These are phyloP conservation scores for Cervus canadensis DNA, from an alignment of 2,113 vertebrate genomes.

Conservation along the genomic window DNA sequence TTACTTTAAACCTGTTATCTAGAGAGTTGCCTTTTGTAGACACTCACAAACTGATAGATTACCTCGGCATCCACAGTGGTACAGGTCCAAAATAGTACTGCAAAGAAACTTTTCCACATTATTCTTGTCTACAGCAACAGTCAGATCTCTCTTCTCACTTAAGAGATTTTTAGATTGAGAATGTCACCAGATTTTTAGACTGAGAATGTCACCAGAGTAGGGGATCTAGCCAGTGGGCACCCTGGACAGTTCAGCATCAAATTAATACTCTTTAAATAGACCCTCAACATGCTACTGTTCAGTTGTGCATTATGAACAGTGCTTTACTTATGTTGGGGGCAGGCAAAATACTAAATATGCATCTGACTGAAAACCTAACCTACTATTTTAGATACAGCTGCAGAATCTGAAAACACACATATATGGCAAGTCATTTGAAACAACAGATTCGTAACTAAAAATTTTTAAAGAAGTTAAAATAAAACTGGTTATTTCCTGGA, in stretches of 20 bases:
- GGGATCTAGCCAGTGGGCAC: constrained; percentile 8
- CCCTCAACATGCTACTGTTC: background rate
- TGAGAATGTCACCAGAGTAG: constrained; percentile 43
- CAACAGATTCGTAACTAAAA: constrained; percentile 30
- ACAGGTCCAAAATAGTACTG: constrained; percentile 72
- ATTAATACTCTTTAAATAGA: constrained; percentile 47
- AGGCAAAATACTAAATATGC: constrained; percentile 29
- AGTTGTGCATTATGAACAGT: background rate
- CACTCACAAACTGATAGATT: constrained; percentile 92
- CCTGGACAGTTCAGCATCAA: background rate
- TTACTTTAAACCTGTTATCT: constrained; percentile 92
- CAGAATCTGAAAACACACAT: constrained; percentile 8
- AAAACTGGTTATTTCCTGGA: background rate
- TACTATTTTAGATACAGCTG: background rate
- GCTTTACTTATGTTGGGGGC: background rate
- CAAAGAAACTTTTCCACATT: constrained; percentile 76
- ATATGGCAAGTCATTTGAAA: background rate
- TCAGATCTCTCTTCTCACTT: constrained; percentile 71
- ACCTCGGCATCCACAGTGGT: constrained; percentile 76
- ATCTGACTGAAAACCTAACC: background rate
- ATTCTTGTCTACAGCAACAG: constrained; percentile 67
- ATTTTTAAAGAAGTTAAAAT: background rate
- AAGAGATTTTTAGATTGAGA: constrained; percentile 56
- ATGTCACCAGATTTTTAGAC: constrained; percentile 61
- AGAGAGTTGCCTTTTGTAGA: constrained; percentile 92